These are phyloP conservation scores for Porphyrio hochstetteri DNA, from an alignment of 2,113 vertebrate genomes.

Conservation along the genomic window DNA sequence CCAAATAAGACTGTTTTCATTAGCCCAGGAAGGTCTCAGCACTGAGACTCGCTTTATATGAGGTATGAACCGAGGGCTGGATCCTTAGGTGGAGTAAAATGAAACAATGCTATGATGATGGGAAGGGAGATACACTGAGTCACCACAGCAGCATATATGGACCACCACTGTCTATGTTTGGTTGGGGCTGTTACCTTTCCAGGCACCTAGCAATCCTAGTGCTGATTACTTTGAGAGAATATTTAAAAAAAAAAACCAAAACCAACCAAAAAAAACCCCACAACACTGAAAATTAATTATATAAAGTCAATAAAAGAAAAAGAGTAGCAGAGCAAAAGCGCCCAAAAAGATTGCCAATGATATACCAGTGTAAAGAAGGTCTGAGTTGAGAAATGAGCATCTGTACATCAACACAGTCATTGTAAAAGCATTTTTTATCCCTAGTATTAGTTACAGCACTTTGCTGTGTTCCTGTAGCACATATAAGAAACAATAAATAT, in stretches of 20 bases:
- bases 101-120: not conserved
- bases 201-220: not conserved
- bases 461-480: not conserved
- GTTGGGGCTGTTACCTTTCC: not conserved
- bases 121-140: not conserved
- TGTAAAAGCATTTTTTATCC: not conserved
- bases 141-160: not conserved
- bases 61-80: not conserved
- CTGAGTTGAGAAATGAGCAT: not conserved
- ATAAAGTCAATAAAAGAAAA: not conserved
- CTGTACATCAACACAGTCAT: not conserved
- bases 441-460: not conserved
- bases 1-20: not conserved
- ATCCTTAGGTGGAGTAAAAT: not conserved
- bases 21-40: not conserved
- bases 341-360: not conserved
- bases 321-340: not conserved
- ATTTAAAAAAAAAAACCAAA: not conserved
- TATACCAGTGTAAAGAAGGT: not conserved
- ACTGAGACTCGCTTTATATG: not conserved
- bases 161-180: accelerated
- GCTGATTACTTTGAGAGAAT: not conserved
- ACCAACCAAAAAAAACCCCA: too few species aligned
- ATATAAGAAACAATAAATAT: not conserved
- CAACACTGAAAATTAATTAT: not conserved